Percentiles rank a stretch among this genome's conserved stretches.
Evolutionary conservation across 2,797 vertebrate species (phyloP).

Genomic region (Lutjanus campechanus): DNA sequence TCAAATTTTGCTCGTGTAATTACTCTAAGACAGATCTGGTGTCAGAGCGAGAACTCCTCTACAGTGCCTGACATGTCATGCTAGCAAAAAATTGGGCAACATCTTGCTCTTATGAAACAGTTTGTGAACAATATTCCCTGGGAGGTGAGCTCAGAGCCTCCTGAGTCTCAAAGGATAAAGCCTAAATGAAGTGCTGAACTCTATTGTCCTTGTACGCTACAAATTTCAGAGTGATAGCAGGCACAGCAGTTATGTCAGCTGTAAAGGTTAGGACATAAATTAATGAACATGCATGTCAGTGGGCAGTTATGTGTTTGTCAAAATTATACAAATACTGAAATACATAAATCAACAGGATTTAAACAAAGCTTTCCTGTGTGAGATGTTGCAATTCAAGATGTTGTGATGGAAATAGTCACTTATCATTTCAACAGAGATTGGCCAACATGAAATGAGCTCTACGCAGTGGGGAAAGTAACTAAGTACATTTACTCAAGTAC

Average conservation of each 20-base stretch:
- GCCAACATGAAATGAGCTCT: neutral
- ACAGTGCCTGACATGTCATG: neutral
- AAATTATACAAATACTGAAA: constrained; percentile 35
- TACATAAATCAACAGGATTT: constrained; percentile 9
- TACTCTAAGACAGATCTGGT: constrained; percentile 5
- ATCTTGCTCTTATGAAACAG: constrained; percentile 31
- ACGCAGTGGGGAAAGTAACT: too few species aligned
- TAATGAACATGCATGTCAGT: constrained; percentile 7
- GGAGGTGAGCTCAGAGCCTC: constrained; percentile 25
- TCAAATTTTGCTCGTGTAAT: neutral
- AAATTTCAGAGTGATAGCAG: constrained; percentile 19
- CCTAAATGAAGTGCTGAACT: constrained; percentile 22
- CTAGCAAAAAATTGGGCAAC: constrained; percentile 34
- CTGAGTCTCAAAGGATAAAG: constrained; percentile 25
- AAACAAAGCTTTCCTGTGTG: constrained; percentile 32
- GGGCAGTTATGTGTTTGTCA: constrained; percentile 3
- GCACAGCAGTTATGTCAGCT: constrained; percentile 13
- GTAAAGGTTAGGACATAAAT: constrained; percentile 16
- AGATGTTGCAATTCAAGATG: constrained; percentile 26
- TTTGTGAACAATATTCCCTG: constrained; percentile 40
- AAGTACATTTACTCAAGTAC: too few species aligned
- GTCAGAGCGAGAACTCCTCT: neutral
- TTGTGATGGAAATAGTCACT: constrained; percentile 1
- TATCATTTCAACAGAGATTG: neutral
- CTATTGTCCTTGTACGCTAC: constrained; percentile 6